phyloP scores from a whole-genome alignment of 2,113 vertebrate genomes.

The Phyllostomus hastatus region DNA sequence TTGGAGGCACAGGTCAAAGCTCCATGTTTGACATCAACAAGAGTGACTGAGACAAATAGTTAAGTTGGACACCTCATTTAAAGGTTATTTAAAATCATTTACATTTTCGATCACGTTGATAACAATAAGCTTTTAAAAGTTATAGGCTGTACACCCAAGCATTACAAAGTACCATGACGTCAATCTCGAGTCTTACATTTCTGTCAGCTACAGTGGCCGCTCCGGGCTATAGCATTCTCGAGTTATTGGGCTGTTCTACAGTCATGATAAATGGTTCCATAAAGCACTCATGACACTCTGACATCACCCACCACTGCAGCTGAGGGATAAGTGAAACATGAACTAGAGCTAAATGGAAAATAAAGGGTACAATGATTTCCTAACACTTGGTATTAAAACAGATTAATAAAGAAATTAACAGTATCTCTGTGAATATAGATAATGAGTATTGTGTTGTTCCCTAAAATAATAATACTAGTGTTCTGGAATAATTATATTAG shows the following conservation, averaged over 20 bases:
- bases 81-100: constrained; percentile 35
- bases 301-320: constrained; percentile 31
- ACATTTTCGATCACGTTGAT: neutral
- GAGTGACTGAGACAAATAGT: neutral
- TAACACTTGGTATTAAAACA: constrained; percentile 52
- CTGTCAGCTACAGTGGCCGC: neutral
- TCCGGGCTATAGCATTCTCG: neutral
- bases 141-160: neutral
- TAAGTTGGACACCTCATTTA: neutral
- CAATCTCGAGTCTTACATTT: neutral
- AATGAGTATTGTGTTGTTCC: neutral
- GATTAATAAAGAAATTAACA: constrained; percentile 37
- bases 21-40: constrained; percentile 10
- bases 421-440: neutral
- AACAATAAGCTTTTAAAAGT: neutral
- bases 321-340: constrained; percentile 55
- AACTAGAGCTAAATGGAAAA: constrained; percentile 62
- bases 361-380: constrained; percentile 60
- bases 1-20: neutral
- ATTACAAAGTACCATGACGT: constrained; percentile 14
- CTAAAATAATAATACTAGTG: neutral
- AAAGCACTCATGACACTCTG: constrained; percentile 65
- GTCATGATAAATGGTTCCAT: constrained; percentile 67
- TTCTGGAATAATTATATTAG: neutral
- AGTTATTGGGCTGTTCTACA: constrained; percentile 31